Percentiles rank a stretch among this genome's conserved stretches.
These are phyloP conservation scores for Phrynocephalus vlangalii DNA, from an alignment of 2,797 vertebrate species.

Conservation along the genomic window DNA sequence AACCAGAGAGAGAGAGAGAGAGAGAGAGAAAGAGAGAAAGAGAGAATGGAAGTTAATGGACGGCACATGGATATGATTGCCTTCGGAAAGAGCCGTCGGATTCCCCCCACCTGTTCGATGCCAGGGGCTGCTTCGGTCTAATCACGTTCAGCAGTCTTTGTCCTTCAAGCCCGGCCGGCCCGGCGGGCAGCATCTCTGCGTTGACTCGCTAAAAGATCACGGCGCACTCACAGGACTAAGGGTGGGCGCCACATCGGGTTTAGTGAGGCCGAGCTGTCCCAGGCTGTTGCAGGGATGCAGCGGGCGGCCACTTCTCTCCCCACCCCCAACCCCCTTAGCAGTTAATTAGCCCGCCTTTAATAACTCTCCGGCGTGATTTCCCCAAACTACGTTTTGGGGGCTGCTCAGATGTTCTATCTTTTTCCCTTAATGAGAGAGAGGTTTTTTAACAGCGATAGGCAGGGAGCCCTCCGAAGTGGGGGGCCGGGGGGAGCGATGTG, in stretches of 20 bases:
- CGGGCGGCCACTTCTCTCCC: background rate
- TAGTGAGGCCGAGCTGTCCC: background rate
- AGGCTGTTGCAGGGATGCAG: background rate
- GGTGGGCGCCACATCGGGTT: background rate
- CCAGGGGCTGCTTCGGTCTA: background rate
- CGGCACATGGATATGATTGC: conserved; percentile 37
- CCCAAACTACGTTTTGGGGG: conserved; percentile 18
- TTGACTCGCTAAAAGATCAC: background rate
- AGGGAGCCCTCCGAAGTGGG: too few species aligned
- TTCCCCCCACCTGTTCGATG: conserved; percentile 41
- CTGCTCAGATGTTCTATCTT: conserved; percentile 53
- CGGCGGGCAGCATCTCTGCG: background rate
- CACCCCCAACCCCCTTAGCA: background rate
- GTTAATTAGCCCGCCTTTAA: conserved; percentile 45
- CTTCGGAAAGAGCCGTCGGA: conserved; percentile 25
- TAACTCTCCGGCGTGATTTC: conserved; percentile 44
- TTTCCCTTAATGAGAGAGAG: conserved; percentile 56
- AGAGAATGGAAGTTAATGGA: conserved; percentile 34
- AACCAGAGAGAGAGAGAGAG: background rate
- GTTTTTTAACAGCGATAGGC: background rate
- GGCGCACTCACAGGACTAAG: too few species aligned
- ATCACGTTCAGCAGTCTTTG: too few species aligned
- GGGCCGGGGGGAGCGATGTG: rapidly evolving
- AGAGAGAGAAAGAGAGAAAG: background rate
- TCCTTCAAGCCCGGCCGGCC: background rate